Percentiles rank a stretch among this genome's conserved stretches.
Evolutionary conservation across 2,888 invertebrate species (phyloP).

Genomic region (Diplazon laetatorius): DNA sequence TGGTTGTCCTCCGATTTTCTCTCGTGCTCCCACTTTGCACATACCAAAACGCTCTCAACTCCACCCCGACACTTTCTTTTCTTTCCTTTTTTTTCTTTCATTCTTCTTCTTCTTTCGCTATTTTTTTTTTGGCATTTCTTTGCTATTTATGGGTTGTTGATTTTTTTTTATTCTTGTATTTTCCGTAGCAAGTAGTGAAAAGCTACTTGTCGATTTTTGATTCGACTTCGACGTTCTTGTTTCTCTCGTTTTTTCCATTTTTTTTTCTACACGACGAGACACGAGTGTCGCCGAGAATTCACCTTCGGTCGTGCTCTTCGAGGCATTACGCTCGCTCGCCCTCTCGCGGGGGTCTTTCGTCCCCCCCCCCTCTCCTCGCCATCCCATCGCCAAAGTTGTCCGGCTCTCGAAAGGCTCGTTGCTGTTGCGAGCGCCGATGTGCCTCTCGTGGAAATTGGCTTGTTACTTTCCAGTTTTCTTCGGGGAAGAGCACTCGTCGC

Average conservation of each 20-base stretch:
- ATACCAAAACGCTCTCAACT: background rate
- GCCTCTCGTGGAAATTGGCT: slow-evolving; percentile 59
- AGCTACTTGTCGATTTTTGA: slow-evolving; percentile 1
- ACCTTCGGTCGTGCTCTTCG: background rate
- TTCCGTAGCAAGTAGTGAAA: background rate
- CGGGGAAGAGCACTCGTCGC: slow-evolving; percentile 20
- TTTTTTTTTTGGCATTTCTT: background rate
- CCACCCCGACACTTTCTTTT: background rate
- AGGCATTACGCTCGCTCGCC: background rate
- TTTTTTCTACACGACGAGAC: slow-evolving; percentile 8
- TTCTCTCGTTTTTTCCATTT: slow-evolving; percentile 13
- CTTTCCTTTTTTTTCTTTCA: background rate
- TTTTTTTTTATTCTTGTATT: background rate
- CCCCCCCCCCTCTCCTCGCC: too few relatives aligned
- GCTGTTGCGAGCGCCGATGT: background rate
- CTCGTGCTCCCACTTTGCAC: background rate
- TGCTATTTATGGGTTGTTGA: background rate
- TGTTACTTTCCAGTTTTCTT: slow-evolving; percentile 64
- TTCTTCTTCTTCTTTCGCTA: background rate
- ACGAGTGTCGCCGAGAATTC: too few relatives aligned
- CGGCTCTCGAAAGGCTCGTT: slow-evolving; percentile 6
- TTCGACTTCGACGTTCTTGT: background rate
- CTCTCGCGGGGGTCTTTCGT: background rate
- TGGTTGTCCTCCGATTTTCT: slow-evolving; percentile 9
- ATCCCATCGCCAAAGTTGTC: too few relatives aligned